A percentile compares a stretch with the other conserved stretches of the same genome.
phyloP scores from a whole-genome alignment of 2,888 invertebrate species.

The Ditula angustiorana region DNA sequence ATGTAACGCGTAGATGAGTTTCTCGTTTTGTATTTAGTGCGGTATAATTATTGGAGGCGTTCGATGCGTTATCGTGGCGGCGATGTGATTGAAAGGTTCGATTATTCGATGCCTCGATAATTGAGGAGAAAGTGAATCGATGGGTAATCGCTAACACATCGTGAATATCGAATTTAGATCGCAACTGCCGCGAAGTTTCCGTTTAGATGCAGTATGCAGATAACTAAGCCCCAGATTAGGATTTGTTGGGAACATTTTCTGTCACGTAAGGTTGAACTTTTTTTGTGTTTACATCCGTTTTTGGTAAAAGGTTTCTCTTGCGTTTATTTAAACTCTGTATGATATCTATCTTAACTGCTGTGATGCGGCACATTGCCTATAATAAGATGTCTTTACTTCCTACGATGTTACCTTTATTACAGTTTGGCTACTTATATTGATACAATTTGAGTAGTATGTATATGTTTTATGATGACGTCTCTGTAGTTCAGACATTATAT shows the following conservation, averaged over 20 bases:
- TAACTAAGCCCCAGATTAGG: neutral
- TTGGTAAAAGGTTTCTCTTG: constrained; percentile 13
- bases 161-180: constrained; percentile 46
- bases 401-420: neutral
- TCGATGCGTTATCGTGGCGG: constrained; percentile 39
- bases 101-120: constrained; percentile 47
- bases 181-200: constrained; percentile 25
- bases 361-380: neutral
- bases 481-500: neutral
- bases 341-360: constrained; percentile 21
- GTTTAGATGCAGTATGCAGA: constrained; percentile 24
- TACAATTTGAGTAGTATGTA: too few relatives aligned
- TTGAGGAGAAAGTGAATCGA: constrained; percentile 63
- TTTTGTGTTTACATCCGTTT: constrained; percentile 8
- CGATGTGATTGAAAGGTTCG: constrained; percentile 57
- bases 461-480: neutral
- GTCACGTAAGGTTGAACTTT: neutral
- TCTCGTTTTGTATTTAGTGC: constrained; percentile 26
- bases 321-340: constrained; percentile 5
- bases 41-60: constrained; percentile 36
- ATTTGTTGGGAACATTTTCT: constrained; percentile 3
- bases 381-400: neutral
- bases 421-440: too few relatives aligned
- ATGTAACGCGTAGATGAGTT: constrained; percentile 30
- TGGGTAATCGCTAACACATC: constrained; percentile 50